Evolutionary conservation across 2,888 invertebrate genomes (phyloP).

Genomic region (Prosopocoilus inquinatus): DNA sequence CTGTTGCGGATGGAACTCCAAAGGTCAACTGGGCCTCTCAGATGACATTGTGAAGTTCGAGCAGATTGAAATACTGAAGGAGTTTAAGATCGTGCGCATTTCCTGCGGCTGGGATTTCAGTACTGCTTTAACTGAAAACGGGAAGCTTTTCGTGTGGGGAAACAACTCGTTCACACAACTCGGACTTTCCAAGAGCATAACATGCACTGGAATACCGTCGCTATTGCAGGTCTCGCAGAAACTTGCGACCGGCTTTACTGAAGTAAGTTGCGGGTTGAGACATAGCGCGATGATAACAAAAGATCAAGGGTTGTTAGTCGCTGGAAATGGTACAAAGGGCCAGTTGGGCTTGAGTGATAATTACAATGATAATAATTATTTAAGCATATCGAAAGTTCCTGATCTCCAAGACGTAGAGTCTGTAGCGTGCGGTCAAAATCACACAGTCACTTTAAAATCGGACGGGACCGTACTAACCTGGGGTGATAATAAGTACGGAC

Average conservation of each 20-base stretch:
- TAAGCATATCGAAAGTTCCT: slow-evolving; percentile 55
- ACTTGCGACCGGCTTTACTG: slow-evolving; percentile 54
- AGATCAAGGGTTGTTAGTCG: slow-evolving; percentile 57
- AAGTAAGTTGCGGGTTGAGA: slow-evolving; percentile 66
- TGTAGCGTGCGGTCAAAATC: slow-evolving; percentile 79
- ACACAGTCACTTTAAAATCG: slow-evolving; percentile 61
- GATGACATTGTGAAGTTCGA: slow-evolving; percentile 56
- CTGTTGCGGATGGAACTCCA: slow-evolving; percentile 77
- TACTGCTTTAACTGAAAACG: slow-evolving; percentile 68
- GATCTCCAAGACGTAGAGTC: slow-evolving; percentile 58
- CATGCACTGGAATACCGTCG: slow-evolving; percentile 49
- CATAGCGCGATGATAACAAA: slow-evolving; percentile 66
- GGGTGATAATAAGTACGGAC: slow-evolving; percentile 84
- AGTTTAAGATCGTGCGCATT: slow-evolving; percentile 58
- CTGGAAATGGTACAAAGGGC: slow-evolving; percentile 67
- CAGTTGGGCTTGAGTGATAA: slow-evolving; percentile 62
- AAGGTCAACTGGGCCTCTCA: slow-evolving; percentile 66
- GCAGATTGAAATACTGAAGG: slow-evolving; percentile 60
- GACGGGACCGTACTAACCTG: slow-evolving; percentile 66
- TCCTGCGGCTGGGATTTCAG: slow-evolving; percentile 83
- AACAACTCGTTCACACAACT: slow-evolving; percentile 77
- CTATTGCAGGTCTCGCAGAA: slow-evolving; percentile 49
- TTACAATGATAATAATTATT: slow-evolving; percentile 48
- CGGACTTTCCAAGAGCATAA: slow-evolving; percentile 57
- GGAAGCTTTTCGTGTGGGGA: slow-evolving; percentile 78